Percentiles rank a stretch among this genome's conserved stretches.
Conservation (phyloP, 2,797 vertebrate species). For the Hydrolagus colliei region DNA sequence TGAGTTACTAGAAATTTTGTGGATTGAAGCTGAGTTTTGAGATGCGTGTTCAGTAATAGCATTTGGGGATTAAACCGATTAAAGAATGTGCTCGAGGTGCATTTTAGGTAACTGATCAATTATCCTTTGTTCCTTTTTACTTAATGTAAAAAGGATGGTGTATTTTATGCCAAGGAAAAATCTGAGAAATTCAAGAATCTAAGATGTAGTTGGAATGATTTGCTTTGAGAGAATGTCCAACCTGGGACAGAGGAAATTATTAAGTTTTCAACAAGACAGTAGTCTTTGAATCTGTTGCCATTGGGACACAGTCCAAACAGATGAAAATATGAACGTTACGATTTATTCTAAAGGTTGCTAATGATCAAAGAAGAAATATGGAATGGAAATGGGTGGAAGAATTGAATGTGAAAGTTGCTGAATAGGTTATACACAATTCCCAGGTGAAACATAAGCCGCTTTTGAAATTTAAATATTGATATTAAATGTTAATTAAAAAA, state of each 20-base stretch:
- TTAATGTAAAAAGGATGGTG: not conserved
- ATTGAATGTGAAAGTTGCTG: not conserved
- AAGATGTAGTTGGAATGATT: not conserved
- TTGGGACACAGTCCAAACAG: not conserved
- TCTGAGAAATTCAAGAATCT: not conserved
- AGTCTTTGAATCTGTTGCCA: conserved; percentile 19
- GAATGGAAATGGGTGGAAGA: not conserved
- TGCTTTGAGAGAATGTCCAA: not conserved
- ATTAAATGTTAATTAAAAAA: too few relatives aligned
- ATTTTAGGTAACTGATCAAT: not conserved
- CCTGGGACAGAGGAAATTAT: not conserved
- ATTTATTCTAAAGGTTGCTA: not conserved
- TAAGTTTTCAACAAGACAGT: not conserved
- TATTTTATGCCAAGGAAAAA: conserved; percentile 7
- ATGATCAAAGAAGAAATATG: not conserved
- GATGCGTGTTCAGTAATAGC: not conserved
- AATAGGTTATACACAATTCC: too few relatives aligned
- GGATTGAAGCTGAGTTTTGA: conserved; percentile 24
- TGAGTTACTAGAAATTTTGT: conserved; percentile 26
- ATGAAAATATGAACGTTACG: not conserved
- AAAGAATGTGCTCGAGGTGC: not conserved
- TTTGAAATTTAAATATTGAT: too few relatives aligned
- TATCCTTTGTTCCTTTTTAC: not conserved
- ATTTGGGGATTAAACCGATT: not conserved
- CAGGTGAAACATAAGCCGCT: too few relatives aligned